A percentile compares a stretch with the other conserved stretches of the same genome.
These are phyloP conservation scores for Lepeophtheirus salmonis DNA, from an alignment of 1,140 invertebrate species.

Conservation along the genomic window DNA sequence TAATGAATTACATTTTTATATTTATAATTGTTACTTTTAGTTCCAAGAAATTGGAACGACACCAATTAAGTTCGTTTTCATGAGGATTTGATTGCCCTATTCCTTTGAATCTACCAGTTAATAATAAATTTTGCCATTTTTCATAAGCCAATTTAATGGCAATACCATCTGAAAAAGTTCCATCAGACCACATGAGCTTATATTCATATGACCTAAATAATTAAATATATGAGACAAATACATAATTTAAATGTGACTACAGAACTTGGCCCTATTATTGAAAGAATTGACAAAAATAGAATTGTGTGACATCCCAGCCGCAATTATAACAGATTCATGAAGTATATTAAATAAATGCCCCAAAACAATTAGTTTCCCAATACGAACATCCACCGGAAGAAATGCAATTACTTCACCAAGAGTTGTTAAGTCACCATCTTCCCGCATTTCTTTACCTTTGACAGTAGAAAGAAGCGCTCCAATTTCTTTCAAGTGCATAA, in stretches of 20 bases:
- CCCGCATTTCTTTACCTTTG: slow-evolving; percentile 24
- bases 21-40: slow-evolving; percentile 11
- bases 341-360: slow-evolving; percentile 69
- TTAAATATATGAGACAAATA: not conserved
- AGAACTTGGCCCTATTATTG: slow-evolving; percentile 45
- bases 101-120: not conserved
- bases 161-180: slow-evolving; percentile 60
- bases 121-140: not conserved
- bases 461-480: not conserved
- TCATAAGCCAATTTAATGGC: slow-evolving; percentile 32
- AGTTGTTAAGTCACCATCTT: slow-evolving; percentile 75
- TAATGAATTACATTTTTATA: not conserved
- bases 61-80: slow-evolving; percentile 2
- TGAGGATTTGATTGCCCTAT: not conserved
- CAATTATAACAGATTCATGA: slow-evolving; percentile 67
- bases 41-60: not conserved
- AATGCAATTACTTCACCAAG: slow-evolving; percentile 60
- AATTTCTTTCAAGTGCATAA: slow-evolving; percentile 55
- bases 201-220: slow-evolving; percentile 27
- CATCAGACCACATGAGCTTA: slow-evolving; percentile 54
- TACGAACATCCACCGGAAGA: slow-evolving; percentile 58
- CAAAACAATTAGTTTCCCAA: slow-evolving; percentile 65
- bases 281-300: slow-evolving; percentile 58
- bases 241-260: slow-evolving; percentile 33
- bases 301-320: slow-evolving; percentile 47